Conservation (phyloP, 2,888 invertebrate species). For the Liposcelis brunnea region DNA sequence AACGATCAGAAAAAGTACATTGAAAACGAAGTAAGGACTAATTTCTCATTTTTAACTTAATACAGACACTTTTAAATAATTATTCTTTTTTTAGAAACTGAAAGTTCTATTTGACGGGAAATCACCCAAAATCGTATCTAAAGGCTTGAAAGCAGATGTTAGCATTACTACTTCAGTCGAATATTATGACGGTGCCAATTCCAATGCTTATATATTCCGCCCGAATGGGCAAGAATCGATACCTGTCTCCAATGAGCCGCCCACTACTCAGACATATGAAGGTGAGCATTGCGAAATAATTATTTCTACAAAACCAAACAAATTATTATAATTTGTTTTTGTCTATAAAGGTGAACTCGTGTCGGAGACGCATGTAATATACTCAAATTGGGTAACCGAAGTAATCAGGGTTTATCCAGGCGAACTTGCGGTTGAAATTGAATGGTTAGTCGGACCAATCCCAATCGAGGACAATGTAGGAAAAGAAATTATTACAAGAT, state of each 20-base stretch:
- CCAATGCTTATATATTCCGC: constrained; percentile 86
- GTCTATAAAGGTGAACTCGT: too few relatives aligned
- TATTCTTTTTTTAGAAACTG: too few relatives aligned
- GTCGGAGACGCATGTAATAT: constrained; percentile 58
- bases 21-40: constrained; percentile 29
- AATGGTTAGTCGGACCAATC: constrained; percentile 67
- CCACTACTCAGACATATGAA: too few relatives aligned
- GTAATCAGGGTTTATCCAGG: constrained; percentile 47
- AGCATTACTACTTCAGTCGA: background rate
- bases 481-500: constrained; percentile 68
- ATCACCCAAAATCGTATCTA: too few relatives aligned
- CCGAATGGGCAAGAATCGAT: constrained; percentile 35
- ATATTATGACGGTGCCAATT: constrained; percentile 22
- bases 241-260: constrained; percentile 22
- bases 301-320: too few relatives aligned
- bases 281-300: too few relatives aligned
- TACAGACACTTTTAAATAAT: too few relatives aligned
- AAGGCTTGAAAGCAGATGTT: too few relatives aligned
- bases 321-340: constrained; percentile 1
- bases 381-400: constrained; percentile 57
- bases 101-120: too few relatives aligned
- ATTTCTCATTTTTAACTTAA: too few relatives aligned
- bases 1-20: constrained; percentile 18
- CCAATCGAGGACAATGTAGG: constrained; percentile 45
- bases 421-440: constrained; percentile 42